phyloP scores from a whole-genome alignment of 2,113 vertebrate genomes.

The Pimephales promelas region DNA sequence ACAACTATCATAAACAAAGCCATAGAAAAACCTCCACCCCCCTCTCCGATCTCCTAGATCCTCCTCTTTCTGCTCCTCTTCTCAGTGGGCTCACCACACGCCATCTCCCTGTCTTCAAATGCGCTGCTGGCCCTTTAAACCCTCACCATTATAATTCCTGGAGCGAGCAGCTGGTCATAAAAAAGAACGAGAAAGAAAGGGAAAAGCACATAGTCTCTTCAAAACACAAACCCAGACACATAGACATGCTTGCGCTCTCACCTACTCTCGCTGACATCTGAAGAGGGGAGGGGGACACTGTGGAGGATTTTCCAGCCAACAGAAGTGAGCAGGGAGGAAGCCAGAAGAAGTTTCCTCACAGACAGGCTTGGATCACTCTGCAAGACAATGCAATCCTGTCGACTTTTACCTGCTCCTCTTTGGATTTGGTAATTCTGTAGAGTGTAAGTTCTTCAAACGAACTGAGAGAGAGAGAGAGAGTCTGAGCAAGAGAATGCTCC shows the following conservation, averaged over 20 bases:
- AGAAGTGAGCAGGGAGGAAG: constrained; percentile 66
- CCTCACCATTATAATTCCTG: constrained; percentile 56
- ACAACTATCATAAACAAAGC: constrained; percentile 22
- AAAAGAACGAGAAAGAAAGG: constrained; percentile 48
- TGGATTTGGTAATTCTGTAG: constrained; percentile 74
- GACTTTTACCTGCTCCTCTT: constrained; percentile 62
- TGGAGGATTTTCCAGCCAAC: constrained; percentile 67
- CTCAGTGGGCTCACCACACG: constrained; percentile 40
- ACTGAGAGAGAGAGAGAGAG: constrained; percentile 63
- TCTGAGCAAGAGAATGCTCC: constrained; percentile 78
- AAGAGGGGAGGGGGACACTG: constrained; percentile 7
- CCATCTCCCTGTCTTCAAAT: constrained; percentile 54
- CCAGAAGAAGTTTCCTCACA: constrained; percentile 73
- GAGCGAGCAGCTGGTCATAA: constrained; percentile 58
- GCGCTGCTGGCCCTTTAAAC: constrained; percentile 70
- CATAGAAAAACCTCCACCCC: constrained; percentile 21
- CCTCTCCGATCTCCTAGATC: constrained; percentile 28
- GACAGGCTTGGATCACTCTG: constrained; percentile 65
- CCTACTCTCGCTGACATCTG: constrained; percentile 26
- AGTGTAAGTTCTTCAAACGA: constrained; percentile 68
- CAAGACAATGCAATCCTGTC: constrained; percentile 72
- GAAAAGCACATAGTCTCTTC: constrained; percentile 59
- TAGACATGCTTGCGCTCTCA: constrained; percentile 47
- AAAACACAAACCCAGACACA: constrained; percentile 57
- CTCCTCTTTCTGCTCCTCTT: constrained; percentile 22